Evolutionary conservation across 2,888 invertebrate genomes (phyloP).

Genomic region (Acronicta alni): DNA sequence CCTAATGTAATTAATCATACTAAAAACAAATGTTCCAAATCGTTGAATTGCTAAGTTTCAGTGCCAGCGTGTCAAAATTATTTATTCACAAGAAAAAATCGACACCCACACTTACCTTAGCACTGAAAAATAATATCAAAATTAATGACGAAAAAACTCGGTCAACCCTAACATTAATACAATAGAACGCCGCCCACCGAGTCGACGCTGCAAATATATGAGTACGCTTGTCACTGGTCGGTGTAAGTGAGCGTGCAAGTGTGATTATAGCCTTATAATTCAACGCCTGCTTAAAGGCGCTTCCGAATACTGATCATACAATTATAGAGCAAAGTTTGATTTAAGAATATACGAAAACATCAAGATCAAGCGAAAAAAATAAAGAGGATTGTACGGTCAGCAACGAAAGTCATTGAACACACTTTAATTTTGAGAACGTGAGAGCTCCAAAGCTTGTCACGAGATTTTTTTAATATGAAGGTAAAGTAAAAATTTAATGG

Average conservation of each 20-base stretch:
- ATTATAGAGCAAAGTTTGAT: background rate
- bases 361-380: too few relatives aligned
- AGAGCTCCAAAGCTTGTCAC: too few relatives aligned
- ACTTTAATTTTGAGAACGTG: too few relatives aligned
- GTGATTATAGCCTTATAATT: conserved; percentile 59
- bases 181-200: conserved; percentile 75
- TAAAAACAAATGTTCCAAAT: too few relatives aligned
- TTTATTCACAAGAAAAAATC: conserved; percentile 6
- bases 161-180: conserved; percentile 60
- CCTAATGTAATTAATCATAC: too few relatives aligned
- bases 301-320: conserved; percentile 1
- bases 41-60: too few relatives aligned
- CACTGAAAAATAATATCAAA: conserved; percentile 26
- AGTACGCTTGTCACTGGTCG: conserved; percentile 63
- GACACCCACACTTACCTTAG: conserved; percentile 3
- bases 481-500: too few relatives aligned
- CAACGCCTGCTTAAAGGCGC: conserved; percentile 19
- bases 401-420: too few relatives aligned
- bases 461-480: too few relatives aligned
- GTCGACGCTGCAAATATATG: conserved; percentile 68
- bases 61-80: background rate
- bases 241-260: conserved; percentile 49
- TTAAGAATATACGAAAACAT: too few relatives aligned
- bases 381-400: too few relatives aligned
- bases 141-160: conserved; percentile 25